Base-by-base conservation (phyloP, 2,888 invertebrate genomes). In the Ectropis crepuscularia region DNA sequence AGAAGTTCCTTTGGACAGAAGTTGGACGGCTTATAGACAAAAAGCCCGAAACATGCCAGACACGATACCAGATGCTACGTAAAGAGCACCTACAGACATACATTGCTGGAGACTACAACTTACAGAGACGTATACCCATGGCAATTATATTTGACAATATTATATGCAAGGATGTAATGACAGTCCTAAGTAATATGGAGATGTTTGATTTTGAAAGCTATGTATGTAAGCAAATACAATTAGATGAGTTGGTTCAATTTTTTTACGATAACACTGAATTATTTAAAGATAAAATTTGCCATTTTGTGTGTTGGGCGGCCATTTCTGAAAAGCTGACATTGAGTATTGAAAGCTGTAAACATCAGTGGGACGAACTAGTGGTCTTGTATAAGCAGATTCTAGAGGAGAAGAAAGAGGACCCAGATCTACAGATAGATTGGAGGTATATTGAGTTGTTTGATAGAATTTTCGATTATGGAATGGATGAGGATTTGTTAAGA, bases 391-490 rank as follows among this genome's bases (percentile, higher is more conserved):
- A 84, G 53, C 76, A 80, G 2, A 85, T 89, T 54, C 74, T 92
- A 45, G 77, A 85, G 11, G 88, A 90, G 57, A 92, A 92, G 62
- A 90, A 87, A 64, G 89, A 92, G 53, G 80, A 90, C 69, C 81
- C 91, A 0, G 90, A 90, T 53, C 80, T 88, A 82, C 83, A 88
- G 67, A 89, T 92, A 6, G 87, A 90, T 69, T 92, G 92, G 92
- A 75, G 86, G 16, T 92, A 92, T 61, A 91, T 90, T 49, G 90
- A 92, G 9, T 64, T 88, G 48, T 92, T 92, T 80, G 92, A 92
- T 68, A 84, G 85, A 50, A 88, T 92, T 65, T 92, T 91, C 75
- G 90, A 91, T 65, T 91, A 90, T 70, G 92, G 92, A 0, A 91
- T 89, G 88, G 88, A 91, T 60, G 75, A 74, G 0, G 81, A 80